Evolutionary conservation across 1,140 invertebrate genomes (phyloP), one percentile per base, ranked within the genome.

Genomic region (Gonioctena quinquepunctata): DNA sequence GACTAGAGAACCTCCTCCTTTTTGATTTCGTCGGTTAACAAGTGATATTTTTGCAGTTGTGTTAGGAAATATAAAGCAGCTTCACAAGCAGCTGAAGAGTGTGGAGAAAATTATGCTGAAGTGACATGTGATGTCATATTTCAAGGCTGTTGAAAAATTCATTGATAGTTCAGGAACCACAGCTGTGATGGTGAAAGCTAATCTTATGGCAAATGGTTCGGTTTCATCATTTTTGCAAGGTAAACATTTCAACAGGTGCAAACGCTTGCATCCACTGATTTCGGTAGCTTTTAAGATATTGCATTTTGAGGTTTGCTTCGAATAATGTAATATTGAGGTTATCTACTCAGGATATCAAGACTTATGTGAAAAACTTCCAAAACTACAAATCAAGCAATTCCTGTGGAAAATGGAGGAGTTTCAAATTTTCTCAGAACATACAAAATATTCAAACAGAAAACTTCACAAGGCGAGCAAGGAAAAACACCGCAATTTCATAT

Each of bases 41-140:
- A n/a, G n/a, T n/a, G n/a, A n/a, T n/a, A n/a, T n/a, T n/a, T n/a
- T n/a, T n/a, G n/a, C n/a, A n/a, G n/a, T n/a, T n/a, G n/a, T n/a
- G n/a, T n/a, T n/a, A n/a, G n/a, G n/a, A n/a, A n/a, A n/a, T n/a
- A n/a, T n/a, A n/a, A n/a, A n/a, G n/a, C n/a, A n/a, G n/a, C n/a
- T n/a, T n/a, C n/a, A n/a, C n/a, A n/a, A n/a, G n/a, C n/a, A n/a
- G n/a, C n/a, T n/a, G n/a, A n/a, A n/a, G n/a, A n/a, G n/a, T n/a
- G n/a, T n/a, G n/a, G n/a, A n/a, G n/a, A n/a, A n/a, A n/a, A n/a
- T n/a, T n/a, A n/a, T n/a, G n/a, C n/a, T n/a, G n/a, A n/a, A n/a
- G n/a, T n/a, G n/a, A n/a, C n/a, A n/a, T n/a, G 69, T 75, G 69
- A 71, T 83, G 71, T 70, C 82, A 7, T 82, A 70, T 69, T 83